These are phyloP conservation scores for Sorex fumeus DNA, from an alignment of 2,113 vertebrate genomes.

Conservation along the genomic window DNA sequence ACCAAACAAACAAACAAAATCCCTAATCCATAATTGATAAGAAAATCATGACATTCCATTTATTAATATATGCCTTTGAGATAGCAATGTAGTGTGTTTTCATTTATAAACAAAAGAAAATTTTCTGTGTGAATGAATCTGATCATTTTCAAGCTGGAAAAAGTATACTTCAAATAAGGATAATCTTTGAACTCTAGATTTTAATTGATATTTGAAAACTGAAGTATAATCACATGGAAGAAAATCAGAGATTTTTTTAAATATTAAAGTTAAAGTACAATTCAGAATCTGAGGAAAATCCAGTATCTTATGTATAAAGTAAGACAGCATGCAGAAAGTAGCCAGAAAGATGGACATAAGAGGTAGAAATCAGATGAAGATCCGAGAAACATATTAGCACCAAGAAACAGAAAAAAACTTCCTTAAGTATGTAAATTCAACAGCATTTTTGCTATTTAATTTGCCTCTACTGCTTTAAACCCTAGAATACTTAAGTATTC, in stretches of 20 bases:
- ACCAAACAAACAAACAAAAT: conserved; percentile 50
- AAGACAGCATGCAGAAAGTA: not conserved
- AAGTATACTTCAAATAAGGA: not conserved
- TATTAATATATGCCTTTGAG: not conserved
- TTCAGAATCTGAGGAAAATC: not conserved
- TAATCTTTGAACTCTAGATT: conserved; percentile 15
- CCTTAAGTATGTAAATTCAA: not conserved
- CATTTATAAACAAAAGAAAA: conserved; percentile 40
- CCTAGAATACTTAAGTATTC: not conserved
- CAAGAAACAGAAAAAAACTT: conserved; percentile 30
- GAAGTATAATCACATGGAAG: not conserved
- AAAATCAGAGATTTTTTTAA: conserved; percentile 30
- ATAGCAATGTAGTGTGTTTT: conserved; percentile 41
- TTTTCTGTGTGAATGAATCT: conserved; percentile 38
- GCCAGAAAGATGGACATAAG: not conserved
- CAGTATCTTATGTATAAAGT: not conserved
- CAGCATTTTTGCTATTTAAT: not conserved
- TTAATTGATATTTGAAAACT: conserved; percentile 36
- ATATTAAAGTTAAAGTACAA: not conserved
- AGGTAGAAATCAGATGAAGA: not conserved
- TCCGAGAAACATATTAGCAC: not conserved
- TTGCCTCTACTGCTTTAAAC: not conserved
- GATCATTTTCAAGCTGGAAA: conserved; percentile 13
- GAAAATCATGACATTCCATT: not conserved
- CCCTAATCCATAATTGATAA: not conserved